phyloP scores from a whole-genome alignment of 2,113 vertebrate genomes.

The Lamprologus sp. region DNA sequence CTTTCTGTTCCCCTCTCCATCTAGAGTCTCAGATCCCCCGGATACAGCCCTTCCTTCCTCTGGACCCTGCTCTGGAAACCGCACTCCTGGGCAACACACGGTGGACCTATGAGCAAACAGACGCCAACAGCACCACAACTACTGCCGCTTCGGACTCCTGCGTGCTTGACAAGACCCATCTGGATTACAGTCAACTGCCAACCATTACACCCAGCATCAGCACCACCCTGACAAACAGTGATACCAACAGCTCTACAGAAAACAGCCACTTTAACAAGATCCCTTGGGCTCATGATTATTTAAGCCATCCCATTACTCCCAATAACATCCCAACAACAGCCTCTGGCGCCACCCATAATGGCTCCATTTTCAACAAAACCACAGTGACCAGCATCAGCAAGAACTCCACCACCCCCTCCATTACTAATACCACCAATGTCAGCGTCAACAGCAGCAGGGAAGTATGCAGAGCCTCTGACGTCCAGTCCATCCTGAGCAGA shows the following conservation, averaged over 20 bases:
- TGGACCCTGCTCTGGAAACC: conserved; percentile 29
- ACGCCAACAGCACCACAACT: neutral
- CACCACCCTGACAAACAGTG: neutral
- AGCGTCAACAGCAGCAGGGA: neutral
- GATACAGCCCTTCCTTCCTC: conserved; percentile 31
- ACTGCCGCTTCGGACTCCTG: neutral
- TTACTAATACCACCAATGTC: neutral
- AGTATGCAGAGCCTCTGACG: neutral
- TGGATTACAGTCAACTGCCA: neutral
- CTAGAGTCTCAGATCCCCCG: conserved; percentile 23
- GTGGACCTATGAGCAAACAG: neutral
- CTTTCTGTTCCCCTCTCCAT: neutral
- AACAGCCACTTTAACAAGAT: conserved; percentile 17
- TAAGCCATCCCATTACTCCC: neutral
- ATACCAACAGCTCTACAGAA: neutral
- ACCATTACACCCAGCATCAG: neutral
- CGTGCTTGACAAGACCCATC: neutral
- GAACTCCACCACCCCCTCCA: neutral
- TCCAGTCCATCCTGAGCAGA: neutral
- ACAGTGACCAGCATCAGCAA: neutral
- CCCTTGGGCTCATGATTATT: conserved; percentile 13
- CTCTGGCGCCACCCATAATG: neutral
- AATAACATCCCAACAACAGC: neutral
- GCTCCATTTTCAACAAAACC: neutral
- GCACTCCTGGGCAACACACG: conserved; percentile 12